These are phyloP conservation scores for Leptoteleia sp. DNA, from an alignment of 1,140 invertebrate species.

Conservation along the genomic window DNA sequence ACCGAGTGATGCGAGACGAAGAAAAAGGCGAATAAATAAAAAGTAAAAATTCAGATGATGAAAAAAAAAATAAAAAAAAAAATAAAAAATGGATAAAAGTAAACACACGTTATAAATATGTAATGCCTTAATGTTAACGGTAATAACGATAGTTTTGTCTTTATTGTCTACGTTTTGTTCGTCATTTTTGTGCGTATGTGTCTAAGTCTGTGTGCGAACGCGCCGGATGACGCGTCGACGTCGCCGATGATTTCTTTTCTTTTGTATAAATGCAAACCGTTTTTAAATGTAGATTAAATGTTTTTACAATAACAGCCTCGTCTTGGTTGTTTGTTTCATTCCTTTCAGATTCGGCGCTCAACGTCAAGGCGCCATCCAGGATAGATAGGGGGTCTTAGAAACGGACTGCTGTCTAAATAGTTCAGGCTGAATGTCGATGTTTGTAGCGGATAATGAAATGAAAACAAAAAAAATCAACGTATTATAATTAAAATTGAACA, in stretches of 20 bases:
- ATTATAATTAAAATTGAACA: slow-evolving; percentile 77
- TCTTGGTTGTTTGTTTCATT: slow-evolving; percentile 38
- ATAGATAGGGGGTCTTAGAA: slow-evolving; percentile 71
- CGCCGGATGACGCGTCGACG: slow-evolving; percentile 58
- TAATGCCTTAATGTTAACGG: slow-evolving; percentile 81
- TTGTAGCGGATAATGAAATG: slow-evolving; percentile 78
- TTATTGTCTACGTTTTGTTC: slow-evolving; percentile 77
- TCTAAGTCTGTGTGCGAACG: slow-evolving; percentile 74
- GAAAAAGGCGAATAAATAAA: slow-evolving; percentile 54
- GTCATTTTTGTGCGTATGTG: slow-evolving; percentile 79
- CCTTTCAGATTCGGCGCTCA: slow-evolving; percentile 23
- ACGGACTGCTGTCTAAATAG: slow-evolving; percentile 79
- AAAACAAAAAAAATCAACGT: slow-evolving; percentile 76
- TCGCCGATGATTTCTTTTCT: slow-evolving; percentile 49
- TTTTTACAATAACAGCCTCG: slow-evolving; percentile 59
- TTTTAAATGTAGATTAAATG: slow-evolving; percentile 67
- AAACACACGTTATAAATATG: slow-evolving; percentile 77
- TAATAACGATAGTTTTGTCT: slow-evolving; percentile 77
- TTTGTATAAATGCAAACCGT: slow-evolving; percentile 63
- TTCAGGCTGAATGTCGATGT: slow-evolving; percentile 81
- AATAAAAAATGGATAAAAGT: slow-evolving; percentile 55
- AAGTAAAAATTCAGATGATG: slow-evolving; percentile 28
- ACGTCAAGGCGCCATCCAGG: slow-evolving; percentile 52
- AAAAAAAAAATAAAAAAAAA: slow-evolving; percentile 33
- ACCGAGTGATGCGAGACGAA: slow-evolving; percentile 67